Percentiles rank a stretch among this genome's conserved stretches.
Evolutionary conservation across 1,140 invertebrate species (phyloP).

Genomic region (Liolophura sinensis): DNA sequence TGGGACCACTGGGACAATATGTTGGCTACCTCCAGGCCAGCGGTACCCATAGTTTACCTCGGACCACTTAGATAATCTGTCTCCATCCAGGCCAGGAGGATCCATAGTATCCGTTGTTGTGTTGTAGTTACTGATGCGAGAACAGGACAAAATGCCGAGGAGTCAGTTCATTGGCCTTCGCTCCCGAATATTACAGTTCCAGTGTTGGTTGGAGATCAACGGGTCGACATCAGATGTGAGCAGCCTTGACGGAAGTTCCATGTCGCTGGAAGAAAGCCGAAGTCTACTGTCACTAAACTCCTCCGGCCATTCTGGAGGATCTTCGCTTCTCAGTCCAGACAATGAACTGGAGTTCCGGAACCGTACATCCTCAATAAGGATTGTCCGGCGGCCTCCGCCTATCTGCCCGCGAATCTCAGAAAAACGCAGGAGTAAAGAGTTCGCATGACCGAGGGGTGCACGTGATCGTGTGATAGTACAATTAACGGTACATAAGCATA

Average conservation of each 20-base stretch:
- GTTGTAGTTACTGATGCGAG: conserved; percentile 40
- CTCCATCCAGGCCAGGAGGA: no score
- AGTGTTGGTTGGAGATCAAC: conserved; percentile 31
- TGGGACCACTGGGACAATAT: no score
- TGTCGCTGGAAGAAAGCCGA: conserved; percentile 34
- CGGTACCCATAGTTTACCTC: no score
- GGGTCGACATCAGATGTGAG: conserved; percentile 37
- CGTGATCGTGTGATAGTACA: no score
- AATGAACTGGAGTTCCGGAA: conserved; percentile 25
- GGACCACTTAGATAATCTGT: no score
- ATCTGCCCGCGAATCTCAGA: conserved; percentile 18
- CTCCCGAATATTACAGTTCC: conserved; percentile 40
- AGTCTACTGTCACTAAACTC: conserved; percentile 9
- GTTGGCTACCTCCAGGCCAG: no score
- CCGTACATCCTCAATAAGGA: conserved; percentile 30
- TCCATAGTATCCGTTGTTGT: no score
- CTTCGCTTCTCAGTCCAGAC: conserved; percentile 10
- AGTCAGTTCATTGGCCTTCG: conserved; percentile 43
- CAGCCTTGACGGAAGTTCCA: conserved; percentile 37
- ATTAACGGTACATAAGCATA: no score
- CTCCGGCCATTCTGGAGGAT: conserved; percentile 3
- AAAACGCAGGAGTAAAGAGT: conserved; percentile 41
- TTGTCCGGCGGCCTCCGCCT: conserved; percentile 22
- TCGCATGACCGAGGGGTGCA: no score
- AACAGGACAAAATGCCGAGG: conserved; percentile 40